Percentiles rank a stretch among this genome's conserved stretches.
These are phyloP conservation scores for Heterotis niloticus DNA, from an alignment of 2,113 vertebrate species.

Conservation along the genomic window DNA sequence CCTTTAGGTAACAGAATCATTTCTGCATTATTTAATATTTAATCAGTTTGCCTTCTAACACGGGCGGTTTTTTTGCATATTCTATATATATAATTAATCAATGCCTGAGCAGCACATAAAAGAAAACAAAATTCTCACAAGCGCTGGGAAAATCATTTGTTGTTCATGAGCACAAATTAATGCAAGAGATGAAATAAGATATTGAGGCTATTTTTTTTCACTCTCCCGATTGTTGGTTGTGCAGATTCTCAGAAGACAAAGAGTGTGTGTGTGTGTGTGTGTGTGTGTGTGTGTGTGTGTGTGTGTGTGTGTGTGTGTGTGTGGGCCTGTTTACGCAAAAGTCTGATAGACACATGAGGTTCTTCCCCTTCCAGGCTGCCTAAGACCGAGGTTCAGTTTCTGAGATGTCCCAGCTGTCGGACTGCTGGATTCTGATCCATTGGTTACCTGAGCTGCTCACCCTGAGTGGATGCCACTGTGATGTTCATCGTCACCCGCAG, in stretches of 20 bases:
- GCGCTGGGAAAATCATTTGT: constrained; percentile 63
- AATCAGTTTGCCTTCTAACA: constrained; percentile 69
- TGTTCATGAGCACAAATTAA: constrained; percentile 66
- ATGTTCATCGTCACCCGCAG: too few relatives aligned
- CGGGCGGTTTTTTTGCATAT: constrained; percentile 67
- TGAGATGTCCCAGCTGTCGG: neutral
- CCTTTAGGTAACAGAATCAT: constrained; percentile 73
- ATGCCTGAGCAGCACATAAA: constrained; percentile 68
- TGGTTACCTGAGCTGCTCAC: neutral
- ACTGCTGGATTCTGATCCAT: neutral
- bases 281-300: neutral
- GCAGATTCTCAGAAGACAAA: constrained; percentile 8
- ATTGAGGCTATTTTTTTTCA: constrained; percentile 56
- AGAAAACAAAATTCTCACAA: constrained; percentile 57
- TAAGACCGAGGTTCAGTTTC: neutral
- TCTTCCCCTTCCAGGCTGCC: neutral
- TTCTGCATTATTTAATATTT: constrained; percentile 78
- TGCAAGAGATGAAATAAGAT: constrained; percentile 56
- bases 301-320: neutral
- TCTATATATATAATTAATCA: constrained; percentile 74
- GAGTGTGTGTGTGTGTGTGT: neutral
- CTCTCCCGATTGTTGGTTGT: neutral
- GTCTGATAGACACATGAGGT: neutral
- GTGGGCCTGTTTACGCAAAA: neutral
- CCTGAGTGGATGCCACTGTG: too few relatives aligned